Evolutionary conservation across 2,797 vertebrate species (phyloP).

Genomic region (Melanotaenia pygmaea): DNA sequence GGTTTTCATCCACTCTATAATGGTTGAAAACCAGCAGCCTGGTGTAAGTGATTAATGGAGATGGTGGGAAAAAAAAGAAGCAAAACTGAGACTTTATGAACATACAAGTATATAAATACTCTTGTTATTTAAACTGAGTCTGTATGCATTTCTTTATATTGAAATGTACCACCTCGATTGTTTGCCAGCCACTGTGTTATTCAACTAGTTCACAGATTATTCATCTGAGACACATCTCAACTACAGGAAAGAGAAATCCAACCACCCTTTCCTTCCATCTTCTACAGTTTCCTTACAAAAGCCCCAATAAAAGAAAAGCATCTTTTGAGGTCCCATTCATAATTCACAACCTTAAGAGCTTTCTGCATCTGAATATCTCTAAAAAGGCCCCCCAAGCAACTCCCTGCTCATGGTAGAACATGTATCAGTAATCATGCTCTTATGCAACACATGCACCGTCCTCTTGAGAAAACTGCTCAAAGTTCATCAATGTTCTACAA

Average conservation of each 20-base stretch:
- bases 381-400: slow-evolving; percentile 21
- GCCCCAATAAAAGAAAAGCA: not conserved
- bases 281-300: slow-evolving; percentile 12
- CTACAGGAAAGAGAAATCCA: slow-evolving; percentile 2
- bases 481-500: slow-evolving; percentile 14
- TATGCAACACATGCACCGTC: slow-evolving; percentile 44
- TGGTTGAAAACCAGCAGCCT: slow-evolving; percentile 25
- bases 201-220: not conserved
- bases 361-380: slow-evolving; percentile 17
- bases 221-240: not conserved
- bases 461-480: slow-evolving; percentile 29
- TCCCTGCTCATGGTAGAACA: slow-evolving; percentile 9
- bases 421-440: slow-evolving; percentile 58
- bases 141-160: slow-evolving; percentile 5
- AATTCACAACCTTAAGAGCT: slow-evolving; percentile 26
- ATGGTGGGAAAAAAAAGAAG: not conserved
- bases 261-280: not conserved
- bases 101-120: not conserved
- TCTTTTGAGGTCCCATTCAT: slow-evolving; percentile 24
- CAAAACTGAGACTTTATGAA: not conserved
- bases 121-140: not conserved
- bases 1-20: not conserved
- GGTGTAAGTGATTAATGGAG: slow-evolving; percentile 11
- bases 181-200: not conserved
- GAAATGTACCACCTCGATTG: not conserved